Conservation (phyloP, 2,888 invertebrate genomes). For the Brachylomia viminalis region DNA sequence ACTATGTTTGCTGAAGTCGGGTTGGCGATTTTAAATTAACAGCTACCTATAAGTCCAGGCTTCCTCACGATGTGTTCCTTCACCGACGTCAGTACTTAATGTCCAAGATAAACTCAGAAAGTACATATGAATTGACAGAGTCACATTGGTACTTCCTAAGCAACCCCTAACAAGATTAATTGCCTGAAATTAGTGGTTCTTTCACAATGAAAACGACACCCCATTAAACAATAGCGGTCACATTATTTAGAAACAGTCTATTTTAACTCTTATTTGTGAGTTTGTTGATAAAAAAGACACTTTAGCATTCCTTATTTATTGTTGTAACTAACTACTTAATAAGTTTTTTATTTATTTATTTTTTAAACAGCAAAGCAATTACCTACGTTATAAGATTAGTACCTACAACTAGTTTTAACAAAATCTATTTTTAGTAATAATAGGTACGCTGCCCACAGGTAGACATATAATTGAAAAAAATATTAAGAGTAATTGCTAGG, state of each 20-base stretch:
- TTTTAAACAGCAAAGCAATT: background rate
- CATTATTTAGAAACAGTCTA: conserved; percentile 52
- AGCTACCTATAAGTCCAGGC: background rate
- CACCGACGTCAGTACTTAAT: background rate
- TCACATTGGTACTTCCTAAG: background rate
- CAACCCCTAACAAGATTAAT: conserved; percentile 62
- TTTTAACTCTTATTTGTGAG: conserved; percentile 63
- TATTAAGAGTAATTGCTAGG: background rate
- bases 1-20: background rate
- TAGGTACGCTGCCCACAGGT: background rate
- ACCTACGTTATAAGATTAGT: background rate
- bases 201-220: conserved; percentile 62
- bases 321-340: conserved; percentile 12
- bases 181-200: conserved; percentile 66
- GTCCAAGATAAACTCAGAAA: background rate
- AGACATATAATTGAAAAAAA: background rate
- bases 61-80: background rate
- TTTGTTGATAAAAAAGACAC: conserved; percentile 50
- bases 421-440: background rate
- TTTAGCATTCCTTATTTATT: conserved; percentile 19
- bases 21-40: background rate
- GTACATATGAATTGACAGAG: background rate
- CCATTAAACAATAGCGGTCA: conserved; percentile 59
- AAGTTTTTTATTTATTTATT: background rate
- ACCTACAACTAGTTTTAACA: background rate